phyloP scores from a whole-genome alignment of 2,888 invertebrate species.

The Trichopria drosophilae region DNA sequence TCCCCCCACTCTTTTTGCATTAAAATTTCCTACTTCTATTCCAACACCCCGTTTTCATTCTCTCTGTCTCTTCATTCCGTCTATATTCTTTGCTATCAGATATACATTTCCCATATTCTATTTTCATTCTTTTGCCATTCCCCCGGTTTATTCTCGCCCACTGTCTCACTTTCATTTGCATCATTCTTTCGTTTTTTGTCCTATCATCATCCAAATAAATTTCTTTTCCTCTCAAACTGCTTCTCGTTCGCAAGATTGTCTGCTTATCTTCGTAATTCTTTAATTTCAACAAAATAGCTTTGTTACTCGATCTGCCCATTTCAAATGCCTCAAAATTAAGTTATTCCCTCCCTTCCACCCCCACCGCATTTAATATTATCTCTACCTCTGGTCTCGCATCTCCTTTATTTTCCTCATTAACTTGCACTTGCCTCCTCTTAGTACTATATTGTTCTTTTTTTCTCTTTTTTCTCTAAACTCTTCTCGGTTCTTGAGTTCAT shows the following conservation, averaged over 20 bases:
- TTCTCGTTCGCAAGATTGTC: too few relatives aligned
- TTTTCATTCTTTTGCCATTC: background rate
- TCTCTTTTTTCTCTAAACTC: too few relatives aligned
- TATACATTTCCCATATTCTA: background rate
- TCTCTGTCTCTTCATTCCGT: background rate
- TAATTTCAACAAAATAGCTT: too few relatives aligned
- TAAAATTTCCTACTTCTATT: background rate
- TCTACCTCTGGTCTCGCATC: background rate
- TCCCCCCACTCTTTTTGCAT: background rate
- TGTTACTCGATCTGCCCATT: too few relatives aligned
- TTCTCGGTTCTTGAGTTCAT: too few relatives aligned
- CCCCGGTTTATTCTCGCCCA: slow-evolving; percentile 1
- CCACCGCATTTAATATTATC: background rate
- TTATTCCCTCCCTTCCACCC: too few relatives aligned
- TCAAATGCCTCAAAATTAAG: too few relatives aligned
- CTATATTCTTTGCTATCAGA: background rate
- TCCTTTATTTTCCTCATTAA: background rate
- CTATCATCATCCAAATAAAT: slow-evolving; percentile 13
- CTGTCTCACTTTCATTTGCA: slow-evolving; percentile 2
- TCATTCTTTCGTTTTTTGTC: slow-evolving; percentile 6
- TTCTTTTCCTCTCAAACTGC: background rate
- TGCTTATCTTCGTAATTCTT: too few relatives aligned
- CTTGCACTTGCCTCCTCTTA: background rate
- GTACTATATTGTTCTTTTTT: too few relatives aligned
- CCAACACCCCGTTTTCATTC: too few relatives aligned